Base-by-base conservation (phyloP, 2,888 invertebrate species). In the Pterobdella sp. region DNA sequence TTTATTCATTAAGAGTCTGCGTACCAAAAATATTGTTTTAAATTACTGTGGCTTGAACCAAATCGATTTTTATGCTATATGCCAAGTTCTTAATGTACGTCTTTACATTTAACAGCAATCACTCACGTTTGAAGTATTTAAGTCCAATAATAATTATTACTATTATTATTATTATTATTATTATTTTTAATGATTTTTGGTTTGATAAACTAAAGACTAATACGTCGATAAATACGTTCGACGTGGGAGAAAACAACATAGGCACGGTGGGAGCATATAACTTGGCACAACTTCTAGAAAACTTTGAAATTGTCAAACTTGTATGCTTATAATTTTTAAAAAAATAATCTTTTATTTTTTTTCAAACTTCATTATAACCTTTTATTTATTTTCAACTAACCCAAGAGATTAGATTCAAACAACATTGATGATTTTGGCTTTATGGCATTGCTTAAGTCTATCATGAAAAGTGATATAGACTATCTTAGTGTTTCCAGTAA, bases 351-450 rank as follows among this genome's bases (percentile, higher is more conserved):
- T n/a, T n/a, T n/a, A 42, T 14, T 42, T 18, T 42, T 42, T 7
- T 14, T 42, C 7, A 42, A 18, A 7, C 42, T 42, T 42, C 42
- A 18, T 7, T 42, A 42, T 42, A 42, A 42, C 42, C 10, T 42
- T 42, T 14, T 18, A 18, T 42, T 42, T 14, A 18, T 14, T 18
- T 42, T 42, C 42, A n/a, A 42, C 42, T 42, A 7, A 18, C 42
- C 42, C 18, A 7, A 56, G 60, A 56, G 4, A 26, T 3, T 56
- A 3, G 60, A 56, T 26, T 56, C 60, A 26, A 56, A 56, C 60
- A 56, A 56, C 60, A 56, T 56, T 14, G 60, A 26, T 26, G 60
- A 56, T 26, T 56, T 56, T 26, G 60, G 60, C n/a, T 56, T 22
- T n/a, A 14, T 3, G 14, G 18, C 10, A 3, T 26, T 56, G 4